phyloP scores from a whole-genome alignment of 2,888 invertebrate genomes.

The Athripsodes cinereus region DNA sequence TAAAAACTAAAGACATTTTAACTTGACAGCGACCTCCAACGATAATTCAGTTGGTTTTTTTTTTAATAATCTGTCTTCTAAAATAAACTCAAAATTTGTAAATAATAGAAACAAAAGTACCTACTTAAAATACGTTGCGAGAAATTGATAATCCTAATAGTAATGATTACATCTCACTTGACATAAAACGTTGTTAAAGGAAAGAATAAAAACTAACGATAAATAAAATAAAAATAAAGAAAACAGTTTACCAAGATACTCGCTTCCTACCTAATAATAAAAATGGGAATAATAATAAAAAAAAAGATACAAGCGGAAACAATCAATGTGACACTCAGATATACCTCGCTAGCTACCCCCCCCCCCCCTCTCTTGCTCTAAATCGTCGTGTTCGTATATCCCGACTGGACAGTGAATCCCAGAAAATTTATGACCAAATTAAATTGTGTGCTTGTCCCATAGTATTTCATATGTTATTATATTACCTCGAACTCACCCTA shows the following conservation, averaged over 20 bases:
- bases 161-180: no score
- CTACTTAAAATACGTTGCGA: no score
- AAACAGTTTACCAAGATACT: no score
- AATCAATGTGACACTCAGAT: background rate
- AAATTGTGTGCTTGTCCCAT: slow-evolving; percentile 17
- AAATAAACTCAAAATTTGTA: background rate
- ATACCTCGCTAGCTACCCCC: no score
- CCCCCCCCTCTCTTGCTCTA: background rate
- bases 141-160: no score
- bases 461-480: slow-evolving; percentile 23
- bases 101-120: background rate
- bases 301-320: background rate
- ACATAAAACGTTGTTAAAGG: no score
- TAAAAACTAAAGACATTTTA: no score
- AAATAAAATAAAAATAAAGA: no score
- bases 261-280: no score
- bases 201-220: no score
- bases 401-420: background rate
- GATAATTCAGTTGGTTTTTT: no score
- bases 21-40: no score
- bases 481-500: background rate
- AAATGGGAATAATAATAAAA: background rate
- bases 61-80: background rate
- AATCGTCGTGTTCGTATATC: background rate
- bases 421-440: slow-evolving; percentile 24